Conservation (phyloP, 2,888 invertebrate species). For the Folsomia candida region DNA sequence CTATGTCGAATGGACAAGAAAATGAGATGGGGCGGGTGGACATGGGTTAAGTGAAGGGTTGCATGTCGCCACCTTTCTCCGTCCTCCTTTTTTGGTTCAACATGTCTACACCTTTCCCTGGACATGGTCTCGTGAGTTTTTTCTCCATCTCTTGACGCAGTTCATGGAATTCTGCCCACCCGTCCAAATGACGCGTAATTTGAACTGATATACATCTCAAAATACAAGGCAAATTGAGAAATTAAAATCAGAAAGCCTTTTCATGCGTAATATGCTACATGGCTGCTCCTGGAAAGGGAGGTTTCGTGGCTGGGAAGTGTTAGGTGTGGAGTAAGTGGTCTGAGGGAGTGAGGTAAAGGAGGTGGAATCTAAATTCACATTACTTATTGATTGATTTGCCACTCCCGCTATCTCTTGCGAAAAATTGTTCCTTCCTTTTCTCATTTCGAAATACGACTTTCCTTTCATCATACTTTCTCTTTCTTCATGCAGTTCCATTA, state of each 20-base stretch:
- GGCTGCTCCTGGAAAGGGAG: background rate
- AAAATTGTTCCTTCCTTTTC: slow-evolving; percentile 25
- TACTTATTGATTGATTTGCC: slow-evolving; percentile 28
- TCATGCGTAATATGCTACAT: background rate
- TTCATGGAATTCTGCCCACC: too few relatives aligned
- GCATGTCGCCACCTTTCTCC: background rate
- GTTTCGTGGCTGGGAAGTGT: background rate
- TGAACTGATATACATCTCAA: too few relatives aligned
- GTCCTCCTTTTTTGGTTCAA: too few relatives aligned
- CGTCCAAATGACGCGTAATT: too few relatives aligned
- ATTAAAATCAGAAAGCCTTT: slow-evolving; percentile 2
- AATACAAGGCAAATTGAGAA: too few relatives aligned
- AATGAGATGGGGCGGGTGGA: slow-evolving; percentile 13
- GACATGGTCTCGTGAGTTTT: too few relatives aligned
- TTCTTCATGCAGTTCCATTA: background rate
- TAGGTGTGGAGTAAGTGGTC: background rate
- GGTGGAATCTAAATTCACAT: slow-evolving; percentile 1
- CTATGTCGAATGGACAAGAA: slow-evolving; percentile 14
- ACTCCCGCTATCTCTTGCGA: slow-evolving; percentile 18
- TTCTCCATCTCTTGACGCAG: too few relatives aligned
- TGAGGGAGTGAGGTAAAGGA: background rate
- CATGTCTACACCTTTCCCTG: too few relatives aligned
- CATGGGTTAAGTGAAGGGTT: background rate
- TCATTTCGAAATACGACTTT: slow-evolving; percentile 18
- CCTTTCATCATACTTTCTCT: slow-evolving; percentile 7